These are phyloP conservation scores for Ageneiosus marmoratus DNA, from an alignment of 2,113 vertebrate species.

Conservation along the genomic window DNA sequence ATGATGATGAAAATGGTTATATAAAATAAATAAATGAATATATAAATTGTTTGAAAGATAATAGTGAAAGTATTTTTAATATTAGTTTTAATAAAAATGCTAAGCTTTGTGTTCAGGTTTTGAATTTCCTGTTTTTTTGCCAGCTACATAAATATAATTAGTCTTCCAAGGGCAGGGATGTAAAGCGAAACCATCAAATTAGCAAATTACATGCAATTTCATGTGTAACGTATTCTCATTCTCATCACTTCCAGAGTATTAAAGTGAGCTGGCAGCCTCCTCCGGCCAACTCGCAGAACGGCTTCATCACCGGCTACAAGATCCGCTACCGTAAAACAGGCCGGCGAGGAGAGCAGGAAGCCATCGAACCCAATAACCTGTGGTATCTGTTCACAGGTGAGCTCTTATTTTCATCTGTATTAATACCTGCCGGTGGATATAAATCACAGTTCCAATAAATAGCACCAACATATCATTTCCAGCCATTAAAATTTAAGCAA, in stretches of 20 bases:
- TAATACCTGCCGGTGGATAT: not conserved
- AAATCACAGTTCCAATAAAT: not conserved
- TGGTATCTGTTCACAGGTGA: slow-evolving; percentile 96
- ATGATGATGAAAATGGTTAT: too few species aligned
- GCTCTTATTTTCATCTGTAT: slow-evolving; percentile 9
- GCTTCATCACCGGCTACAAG: slow-evolving; percentile 91
- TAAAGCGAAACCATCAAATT: not conserved
- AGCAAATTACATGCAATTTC: not conserved
- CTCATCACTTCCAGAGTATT: slow-evolving; percentile 84
- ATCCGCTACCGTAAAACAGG: slow-evolving; percentile 88
- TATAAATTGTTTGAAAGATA: too few species aligned
- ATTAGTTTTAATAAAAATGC: too few species aligned
- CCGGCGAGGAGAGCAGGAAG: slow-evolving; percentile 88
- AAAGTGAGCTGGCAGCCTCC: slow-evolving; percentile 93
- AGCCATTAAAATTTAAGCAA: not conserved
- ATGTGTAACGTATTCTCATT: not conserved
- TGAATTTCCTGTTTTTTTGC: too few species aligned
- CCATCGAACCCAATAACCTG: slow-evolving; percentile 91
- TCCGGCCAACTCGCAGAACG: slow-evolving; percentile 80
- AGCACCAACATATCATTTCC: not conserved
- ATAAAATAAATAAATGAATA: too few species aligned
- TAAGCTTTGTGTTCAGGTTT: too few species aligned
- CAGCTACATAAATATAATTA: too few species aligned
- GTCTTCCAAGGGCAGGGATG: too few species aligned
- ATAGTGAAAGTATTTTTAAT: too few species aligned